phyloP scores from a whole-genome alignment of 1,140 invertebrate species.

The Danaus plexippus region DNA sequence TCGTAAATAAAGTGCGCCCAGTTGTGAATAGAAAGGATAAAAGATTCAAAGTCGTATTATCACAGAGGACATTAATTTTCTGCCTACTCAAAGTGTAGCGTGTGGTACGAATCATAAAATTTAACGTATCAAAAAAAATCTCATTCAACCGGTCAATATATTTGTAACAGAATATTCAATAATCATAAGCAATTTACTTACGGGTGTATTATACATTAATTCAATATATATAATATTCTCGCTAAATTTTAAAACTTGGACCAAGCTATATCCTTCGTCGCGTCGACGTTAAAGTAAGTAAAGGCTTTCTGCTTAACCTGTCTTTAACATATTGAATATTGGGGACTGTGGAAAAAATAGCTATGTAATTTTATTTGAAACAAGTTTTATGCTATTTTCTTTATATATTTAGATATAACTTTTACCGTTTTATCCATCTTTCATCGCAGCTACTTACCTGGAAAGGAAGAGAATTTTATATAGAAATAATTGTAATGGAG shows the following conservation, averaged over 20 bases:
- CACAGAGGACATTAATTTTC: conserved; percentile 56
- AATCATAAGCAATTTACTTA: no score
- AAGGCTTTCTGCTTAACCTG: conserved; percentile 40
- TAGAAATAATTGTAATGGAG: no score
- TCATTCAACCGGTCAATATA: no score
- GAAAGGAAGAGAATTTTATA: conserved; percentile 1
- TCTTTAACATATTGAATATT: conserved; percentile 50
- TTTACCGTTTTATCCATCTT: conserved; percentile 1
- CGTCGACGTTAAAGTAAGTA: conserved; percentile 17
- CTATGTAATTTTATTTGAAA: conserved; percentile 14
- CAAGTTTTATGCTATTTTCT: no score
- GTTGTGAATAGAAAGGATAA: conserved; percentile 49
- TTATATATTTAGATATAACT: no score
- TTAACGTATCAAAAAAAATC: no score
- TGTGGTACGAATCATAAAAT: conserved; percentile 16
- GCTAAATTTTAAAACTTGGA: conserved; percentile 7
- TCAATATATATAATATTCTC: no score
- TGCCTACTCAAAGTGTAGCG: conserved; percentile 44
- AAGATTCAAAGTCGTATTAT: conserved; percentile 46
- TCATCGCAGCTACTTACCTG: conserved; percentile 28
- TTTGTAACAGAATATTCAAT: no score
- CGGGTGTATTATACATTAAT: no score
- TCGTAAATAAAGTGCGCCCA: conserved; percentile 43
- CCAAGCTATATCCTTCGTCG: conserved; percentile 6
- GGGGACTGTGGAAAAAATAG: conserved; percentile 26